Conservation (phyloP, 2,797 vertebrate species). For the Lagocephalus sceleratus region DNA sequence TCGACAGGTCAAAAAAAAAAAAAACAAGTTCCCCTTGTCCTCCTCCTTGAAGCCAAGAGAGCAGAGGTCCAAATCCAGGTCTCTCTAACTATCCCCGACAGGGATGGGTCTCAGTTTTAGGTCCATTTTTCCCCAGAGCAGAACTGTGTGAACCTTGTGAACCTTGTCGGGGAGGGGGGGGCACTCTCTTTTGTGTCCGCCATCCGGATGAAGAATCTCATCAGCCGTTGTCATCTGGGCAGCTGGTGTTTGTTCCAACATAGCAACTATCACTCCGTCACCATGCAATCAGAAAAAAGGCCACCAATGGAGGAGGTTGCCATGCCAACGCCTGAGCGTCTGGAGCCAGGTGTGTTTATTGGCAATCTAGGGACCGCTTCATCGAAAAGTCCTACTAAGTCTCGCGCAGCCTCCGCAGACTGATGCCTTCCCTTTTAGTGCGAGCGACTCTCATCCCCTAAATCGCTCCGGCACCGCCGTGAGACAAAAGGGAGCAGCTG, state of each 20-base stretch:
- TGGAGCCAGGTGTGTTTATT: conserved; percentile 9
- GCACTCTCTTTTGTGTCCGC: conserved; percentile 13
- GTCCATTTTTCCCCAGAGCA: background rate
- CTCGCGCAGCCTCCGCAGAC: no score
- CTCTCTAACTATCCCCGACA: conserved; percentile 45
- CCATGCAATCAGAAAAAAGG: conserved; percentile 4
- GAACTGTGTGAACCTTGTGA: no score
- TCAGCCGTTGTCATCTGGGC: conserved; percentile 19
- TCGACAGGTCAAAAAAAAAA: conserved; percentile 17
- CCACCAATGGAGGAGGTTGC: background rate
- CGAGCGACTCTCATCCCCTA: no score
- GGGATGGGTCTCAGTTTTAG: conserved; percentile 50
- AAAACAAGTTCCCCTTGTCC: conserved; percentile 65
- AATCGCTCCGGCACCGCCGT: conserved; percentile 2
- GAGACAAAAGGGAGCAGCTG: conserved; percentile 44
- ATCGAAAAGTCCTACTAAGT: conserved; percentile 5
- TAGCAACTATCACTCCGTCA: conserved; percentile 37
- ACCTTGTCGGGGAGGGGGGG: no score
- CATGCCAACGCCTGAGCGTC: conserved; percentile 2
- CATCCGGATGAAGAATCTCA: conserved; percentile 2
- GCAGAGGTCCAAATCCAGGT: conserved; percentile 16
- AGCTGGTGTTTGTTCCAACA: conserved; percentile 43
- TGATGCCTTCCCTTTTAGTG: no score
- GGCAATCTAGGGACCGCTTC: conserved; percentile 7
- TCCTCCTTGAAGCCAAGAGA: conserved; percentile 23